A percentile compares a stretch with the other conserved stretches of the same genome.
Conservation (phyloP, 1,140 invertebrate species). For the Ceratina calcarata region DNA sequence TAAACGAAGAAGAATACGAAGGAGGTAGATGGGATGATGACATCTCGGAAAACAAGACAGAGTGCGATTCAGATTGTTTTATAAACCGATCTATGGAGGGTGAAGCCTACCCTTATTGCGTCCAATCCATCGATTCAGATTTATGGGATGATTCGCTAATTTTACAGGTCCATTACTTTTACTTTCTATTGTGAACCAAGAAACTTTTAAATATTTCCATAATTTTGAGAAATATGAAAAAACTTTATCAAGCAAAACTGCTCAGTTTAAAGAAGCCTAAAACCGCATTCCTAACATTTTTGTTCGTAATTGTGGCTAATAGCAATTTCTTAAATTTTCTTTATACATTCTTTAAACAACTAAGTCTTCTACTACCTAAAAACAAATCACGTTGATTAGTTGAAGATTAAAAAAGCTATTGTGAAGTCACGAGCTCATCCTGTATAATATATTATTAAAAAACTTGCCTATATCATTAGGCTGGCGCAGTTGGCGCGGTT, state of each 20-base stretch:
- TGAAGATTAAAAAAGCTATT: too few species aligned
- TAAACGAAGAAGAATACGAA: background rate
- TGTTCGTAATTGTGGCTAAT: background rate
- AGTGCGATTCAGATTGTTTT: constrained; percentile 30
- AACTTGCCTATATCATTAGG: constrained; percentile 12
- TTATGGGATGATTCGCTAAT: constrained; percentile 1
- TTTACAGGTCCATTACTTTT: constrained; percentile 29
- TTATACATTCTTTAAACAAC: too few species aligned
- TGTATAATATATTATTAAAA: too few species aligned
- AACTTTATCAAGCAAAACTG: too few species aligned
- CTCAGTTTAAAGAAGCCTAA: too few species aligned
- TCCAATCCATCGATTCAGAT: background rate
- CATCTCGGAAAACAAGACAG: background rate
- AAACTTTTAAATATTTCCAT: too few species aligned
- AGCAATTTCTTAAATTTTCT: too few species aligned
- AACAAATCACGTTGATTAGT: too few species aligned
- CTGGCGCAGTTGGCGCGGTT: constrained; percentile 57
- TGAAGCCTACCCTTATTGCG: background rate
- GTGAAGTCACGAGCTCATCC: too few species aligned
- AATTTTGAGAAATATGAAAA: background rate
- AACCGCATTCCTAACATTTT: too few species aligned
- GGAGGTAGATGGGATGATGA: background rate
- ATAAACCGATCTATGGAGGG: constrained; percentile 6
- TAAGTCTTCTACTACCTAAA: too few species aligned
- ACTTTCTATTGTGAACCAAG: background rate